Percentiles rank a stretch among this genome's conserved stretches.
phyloP scores from a whole-genome alignment of 1,140 invertebrate genomes.

The Cotesia chilonis region DNA sequence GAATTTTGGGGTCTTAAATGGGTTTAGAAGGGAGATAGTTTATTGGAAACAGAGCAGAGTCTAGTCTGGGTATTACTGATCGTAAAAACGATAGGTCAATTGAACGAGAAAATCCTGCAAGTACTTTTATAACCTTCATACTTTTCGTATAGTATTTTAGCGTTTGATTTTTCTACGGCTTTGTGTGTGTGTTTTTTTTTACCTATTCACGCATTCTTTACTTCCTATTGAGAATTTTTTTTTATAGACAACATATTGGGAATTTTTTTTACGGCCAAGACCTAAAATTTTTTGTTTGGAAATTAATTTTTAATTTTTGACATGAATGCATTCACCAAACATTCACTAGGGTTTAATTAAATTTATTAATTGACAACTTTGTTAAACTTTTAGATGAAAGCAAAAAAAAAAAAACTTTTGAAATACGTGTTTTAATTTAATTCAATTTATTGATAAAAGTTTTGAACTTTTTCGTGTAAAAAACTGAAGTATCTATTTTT shows the following conservation, averaged over 20 bases:
- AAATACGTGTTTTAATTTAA: too few species aligned
- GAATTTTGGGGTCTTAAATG: not conserved
- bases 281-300: too few species aligned
- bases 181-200: not conserved
- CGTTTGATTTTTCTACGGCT: not conserved
- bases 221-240: too few species aligned
- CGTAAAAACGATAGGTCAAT: conserved; percentile 28
- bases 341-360: too few species aligned
- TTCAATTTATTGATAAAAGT: too few species aligned
- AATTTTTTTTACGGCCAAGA: too few species aligned
- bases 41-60: conserved; percentile 2
- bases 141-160: not conserved
- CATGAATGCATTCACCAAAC: too few species aligned
- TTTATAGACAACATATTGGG: too few species aligned
- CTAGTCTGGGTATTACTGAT: conserved; percentile 17
- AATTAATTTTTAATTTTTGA: too few species aligned
- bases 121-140: conserved; percentile 15
- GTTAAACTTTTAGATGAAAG: too few species aligned
- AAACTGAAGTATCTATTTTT: not conserved
- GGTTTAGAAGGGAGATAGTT: not conserved
- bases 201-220: not conserved
- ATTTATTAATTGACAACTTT: too few species aligned
- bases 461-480: not conserved
- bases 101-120: conserved; percentile 5
- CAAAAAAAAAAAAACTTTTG: too few species aligned